Evolutionary conservation across 2,113 vertebrate species (phyloP).

Genomic region (Ictalurus furcatus): DNA sequence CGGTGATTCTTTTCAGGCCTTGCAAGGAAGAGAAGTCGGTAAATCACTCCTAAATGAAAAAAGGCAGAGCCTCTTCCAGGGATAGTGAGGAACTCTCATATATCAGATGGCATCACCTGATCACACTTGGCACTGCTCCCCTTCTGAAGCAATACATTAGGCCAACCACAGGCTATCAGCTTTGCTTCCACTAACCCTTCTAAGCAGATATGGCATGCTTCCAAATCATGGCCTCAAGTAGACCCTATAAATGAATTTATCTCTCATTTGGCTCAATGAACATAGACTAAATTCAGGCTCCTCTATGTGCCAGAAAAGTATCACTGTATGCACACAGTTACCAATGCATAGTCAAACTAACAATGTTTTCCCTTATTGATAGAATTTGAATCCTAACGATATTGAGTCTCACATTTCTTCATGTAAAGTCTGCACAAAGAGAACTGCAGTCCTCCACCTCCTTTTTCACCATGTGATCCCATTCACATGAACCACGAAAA

Average conservation of each 20-base stretch:
- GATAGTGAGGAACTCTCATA: conserved; percentile 24
- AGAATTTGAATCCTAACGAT: background rate
- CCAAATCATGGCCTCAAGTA: conserved; percentile 49
- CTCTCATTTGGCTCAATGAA: conserved; percentile 37
- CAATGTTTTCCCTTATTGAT: too few relatives aligned
- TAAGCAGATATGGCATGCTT: conserved; percentile 37
- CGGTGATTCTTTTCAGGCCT: conserved; percentile 5
- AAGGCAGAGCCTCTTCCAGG: conserved; percentile 11
- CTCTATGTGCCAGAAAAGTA: conserved; percentile 33
- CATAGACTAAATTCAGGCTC: conserved; percentile 28
- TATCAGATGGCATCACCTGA: conserved; percentile 46
- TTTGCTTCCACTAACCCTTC: conserved; percentile 30
- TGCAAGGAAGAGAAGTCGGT: background rate
- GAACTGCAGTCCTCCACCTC: background rate
- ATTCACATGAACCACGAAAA: background rate
- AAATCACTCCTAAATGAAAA: conserved; percentile 21
- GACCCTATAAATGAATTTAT: conserved; percentile 31
- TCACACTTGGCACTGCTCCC: conserved; percentile 30
- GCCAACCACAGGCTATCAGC: conserved; percentile 21
- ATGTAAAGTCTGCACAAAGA: too few relatives aligned
- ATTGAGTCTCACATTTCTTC: background rate
- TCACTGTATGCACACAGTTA: background rate
- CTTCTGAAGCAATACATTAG: conserved; percentile 30
- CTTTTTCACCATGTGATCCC: background rate
- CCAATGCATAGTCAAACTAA: background rate